Evolutionary conservation across 2,113 vertebrate species (phyloP).

Genomic region (Chaetops frenatus): DNA sequence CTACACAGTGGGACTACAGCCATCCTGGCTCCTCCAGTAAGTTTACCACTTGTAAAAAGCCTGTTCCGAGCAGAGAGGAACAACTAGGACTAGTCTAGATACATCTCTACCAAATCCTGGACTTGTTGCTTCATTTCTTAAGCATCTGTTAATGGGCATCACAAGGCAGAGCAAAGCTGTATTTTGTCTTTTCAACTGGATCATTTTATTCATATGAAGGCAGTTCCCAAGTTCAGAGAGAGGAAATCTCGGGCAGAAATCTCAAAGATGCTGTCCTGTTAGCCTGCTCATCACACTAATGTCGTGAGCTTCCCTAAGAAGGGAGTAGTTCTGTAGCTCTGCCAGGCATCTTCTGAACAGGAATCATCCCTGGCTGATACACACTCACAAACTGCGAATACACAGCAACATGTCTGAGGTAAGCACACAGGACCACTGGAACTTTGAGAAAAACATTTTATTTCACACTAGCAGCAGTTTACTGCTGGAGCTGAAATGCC

Average conservation of each 20-base stretch:
- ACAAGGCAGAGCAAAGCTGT: background rate
- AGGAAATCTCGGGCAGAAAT: background rate
- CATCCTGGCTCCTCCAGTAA: background rate
- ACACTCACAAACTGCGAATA: background rate
- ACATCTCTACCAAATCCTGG: background rate
- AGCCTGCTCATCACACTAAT: background rate
- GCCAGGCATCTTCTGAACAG: background rate
- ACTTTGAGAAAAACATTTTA: background rate
- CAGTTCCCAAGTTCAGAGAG: background rate
- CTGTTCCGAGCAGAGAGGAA: background rate
- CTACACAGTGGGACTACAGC: no score
- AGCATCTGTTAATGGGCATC: background rate
- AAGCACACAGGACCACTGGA: accelerated
- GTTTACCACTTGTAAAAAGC: background rate
- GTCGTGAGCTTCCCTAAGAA: background rate
- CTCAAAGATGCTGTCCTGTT: background rate
- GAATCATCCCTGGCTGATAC: background rate
- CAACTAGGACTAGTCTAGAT: background rate
- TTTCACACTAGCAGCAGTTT: background rate
- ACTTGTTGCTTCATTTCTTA: background rate
- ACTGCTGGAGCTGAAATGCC: background rate
- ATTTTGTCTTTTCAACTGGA: background rate
- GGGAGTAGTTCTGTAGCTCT: background rate
- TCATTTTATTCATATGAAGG: background rate
- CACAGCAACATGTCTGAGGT: background rate